These are phyloP conservation scores for Erythrolamprus reginae DNA, from an alignment of 2,113 vertebrate species.

Conservation along the genomic window DNA sequence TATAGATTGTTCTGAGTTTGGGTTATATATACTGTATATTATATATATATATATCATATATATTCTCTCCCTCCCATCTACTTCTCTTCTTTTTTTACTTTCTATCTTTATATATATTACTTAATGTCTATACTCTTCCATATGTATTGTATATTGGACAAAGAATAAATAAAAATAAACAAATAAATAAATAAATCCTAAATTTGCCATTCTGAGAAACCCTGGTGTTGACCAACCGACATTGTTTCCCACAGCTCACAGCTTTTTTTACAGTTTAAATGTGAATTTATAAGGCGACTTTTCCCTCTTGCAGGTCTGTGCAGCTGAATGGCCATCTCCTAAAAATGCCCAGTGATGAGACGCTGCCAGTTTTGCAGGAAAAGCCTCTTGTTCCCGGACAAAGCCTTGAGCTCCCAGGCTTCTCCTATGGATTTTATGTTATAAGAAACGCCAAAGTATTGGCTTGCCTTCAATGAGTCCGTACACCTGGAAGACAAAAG, in stretches of 20 bases:
- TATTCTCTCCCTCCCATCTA: too few species aligned
- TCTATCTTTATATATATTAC: too few species aligned
- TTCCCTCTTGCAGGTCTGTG: conserved; percentile 67
- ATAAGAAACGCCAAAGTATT: conserved; percentile 71
- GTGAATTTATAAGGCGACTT: background rate
- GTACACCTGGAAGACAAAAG: background rate
- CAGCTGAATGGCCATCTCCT: conserved; percentile 77
- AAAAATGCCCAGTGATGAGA: conserved; percentile 82
- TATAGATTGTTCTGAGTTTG: too few species aligned
- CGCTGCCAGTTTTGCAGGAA: conserved; percentile 74
- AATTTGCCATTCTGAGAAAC: background rate
- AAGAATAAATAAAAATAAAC: too few species aligned
- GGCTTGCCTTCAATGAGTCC: conserved; percentile 68
- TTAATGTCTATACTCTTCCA: too few species aligned
- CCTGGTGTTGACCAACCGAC: background rate
- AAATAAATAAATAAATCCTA: too few species aligned
- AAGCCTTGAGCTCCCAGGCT: conserved; percentile 74
- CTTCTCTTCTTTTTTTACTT: too few species aligned
- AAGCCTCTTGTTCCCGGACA: conserved; percentile 60
- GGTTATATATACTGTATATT: too few species aligned
- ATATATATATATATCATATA: too few species aligned
- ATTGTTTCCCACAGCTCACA: background rate
- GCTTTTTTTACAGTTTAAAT: rapidly evolving
- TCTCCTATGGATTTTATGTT: conserved; percentile 86
- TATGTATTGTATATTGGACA: too few species aligned